Conservation (phyloP, 2,888 invertebrate species). For the Cremastinae sp. region DNA sequence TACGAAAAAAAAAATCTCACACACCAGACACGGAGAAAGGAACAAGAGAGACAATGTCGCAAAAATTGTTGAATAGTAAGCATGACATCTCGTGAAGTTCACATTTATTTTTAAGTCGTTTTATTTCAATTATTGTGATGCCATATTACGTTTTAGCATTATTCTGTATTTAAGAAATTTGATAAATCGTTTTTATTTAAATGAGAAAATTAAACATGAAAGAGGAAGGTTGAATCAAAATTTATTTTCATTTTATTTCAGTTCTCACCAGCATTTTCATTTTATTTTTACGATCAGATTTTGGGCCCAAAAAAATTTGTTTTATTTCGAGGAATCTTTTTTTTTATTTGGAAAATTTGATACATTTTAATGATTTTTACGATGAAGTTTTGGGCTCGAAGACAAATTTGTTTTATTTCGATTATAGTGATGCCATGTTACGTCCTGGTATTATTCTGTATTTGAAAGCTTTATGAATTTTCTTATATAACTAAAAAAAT, state of each 20-base stretch:
- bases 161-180: constrained; percentile 53
- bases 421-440: too few relatives aligned
- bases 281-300: too few relatives aligned
- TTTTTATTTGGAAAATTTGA: neutral
- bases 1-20: constrained; percentile 58
- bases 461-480: too few relatives aligned
- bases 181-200: constrained; percentile 70
- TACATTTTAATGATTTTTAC: too few relatives aligned
- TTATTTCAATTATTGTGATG: constrained; percentile 71
- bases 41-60: constrained; percentile 13
- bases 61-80: constrained; percentile 50
- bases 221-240: constrained; percentile 32
- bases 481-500: too few relatives aligned
- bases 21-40: constrained; percentile 11
- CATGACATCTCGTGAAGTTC: constrained; percentile 61
- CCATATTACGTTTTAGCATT: constrained; percentile 70
- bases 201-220: constrained; percentile 65
- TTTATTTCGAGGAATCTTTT: too few relatives aligned
- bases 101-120: constrained; percentile 65
- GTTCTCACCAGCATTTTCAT: constrained; percentile 8
- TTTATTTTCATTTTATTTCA: constrained; percentile 45
- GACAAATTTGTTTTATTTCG: too few relatives aligned
- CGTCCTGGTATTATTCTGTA: too few relatives aligned
- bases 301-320: too few relatives aligned
- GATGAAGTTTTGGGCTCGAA: too few relatives aligned